A percentile compares a stretch with the other conserved stretches of the same genome.
These are phyloP conservation scores for Tromatobia lineatoria DNA, from an alignment of 2,888 invertebrate species.

Conservation along the genomic window DNA sequence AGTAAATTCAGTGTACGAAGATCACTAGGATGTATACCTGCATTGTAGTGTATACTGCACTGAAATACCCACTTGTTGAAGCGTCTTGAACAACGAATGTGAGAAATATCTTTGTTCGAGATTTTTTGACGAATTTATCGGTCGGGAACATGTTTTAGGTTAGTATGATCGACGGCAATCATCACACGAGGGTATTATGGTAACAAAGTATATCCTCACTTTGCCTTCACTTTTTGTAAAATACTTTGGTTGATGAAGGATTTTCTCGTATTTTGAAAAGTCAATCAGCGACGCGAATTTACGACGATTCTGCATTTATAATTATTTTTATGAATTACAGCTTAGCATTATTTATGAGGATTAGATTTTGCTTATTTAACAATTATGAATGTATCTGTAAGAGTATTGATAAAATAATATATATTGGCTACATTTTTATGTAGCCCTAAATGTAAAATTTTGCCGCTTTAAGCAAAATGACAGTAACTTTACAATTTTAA, in stretches of 20 bases:
- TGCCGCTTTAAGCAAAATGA: too few relatives aligned
- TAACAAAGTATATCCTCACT: background rate
- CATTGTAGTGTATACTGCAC: slow-evolving; percentile 20
- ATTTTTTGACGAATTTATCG: slow-evolving; percentile 12
- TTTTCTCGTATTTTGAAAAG: background rate
- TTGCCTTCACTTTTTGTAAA: background rate
- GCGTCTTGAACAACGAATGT: slow-evolving; percentile 23
- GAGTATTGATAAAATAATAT: too few relatives aligned
- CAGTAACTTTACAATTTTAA: too few relatives aligned
- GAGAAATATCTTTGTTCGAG: slow-evolving; percentile 20
- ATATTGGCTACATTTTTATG: too few relatives aligned
- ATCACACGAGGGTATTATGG: background rate
- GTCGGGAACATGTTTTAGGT: background rate
- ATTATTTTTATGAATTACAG: background rate
- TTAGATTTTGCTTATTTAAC: too few relatives aligned
- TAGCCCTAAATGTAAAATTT: too few relatives aligned
- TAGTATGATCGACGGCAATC: slow-evolving; percentile 5
- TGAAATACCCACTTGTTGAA: slow-evolving; percentile 51
- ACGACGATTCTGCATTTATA: background rate
- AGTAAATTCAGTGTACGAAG: slow-evolving; percentile 23
- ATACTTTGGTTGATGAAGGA: background rate
- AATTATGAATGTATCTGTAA: too few relatives aligned
- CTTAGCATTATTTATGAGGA: too few relatives aligned
- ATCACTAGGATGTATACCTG: slow-evolving; percentile 1
- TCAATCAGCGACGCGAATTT: background rate